Evolutionary conservation across 1,140 invertebrate species (phyloP).

Genomic region (Brachionus angularis): DNA sequence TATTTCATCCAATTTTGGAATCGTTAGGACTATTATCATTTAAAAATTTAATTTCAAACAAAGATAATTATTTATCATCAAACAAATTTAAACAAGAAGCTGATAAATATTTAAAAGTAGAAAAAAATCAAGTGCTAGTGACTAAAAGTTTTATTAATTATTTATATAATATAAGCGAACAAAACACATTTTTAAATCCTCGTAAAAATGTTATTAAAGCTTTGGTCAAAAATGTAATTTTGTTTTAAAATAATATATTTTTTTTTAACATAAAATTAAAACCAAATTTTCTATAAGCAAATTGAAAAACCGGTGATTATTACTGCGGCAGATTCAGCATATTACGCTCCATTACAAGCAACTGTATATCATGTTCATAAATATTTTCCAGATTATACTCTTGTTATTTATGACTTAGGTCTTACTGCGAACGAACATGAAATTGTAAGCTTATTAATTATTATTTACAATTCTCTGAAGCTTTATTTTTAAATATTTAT

Average conservation of each 20-base stretch:
- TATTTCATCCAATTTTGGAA: not conserved
- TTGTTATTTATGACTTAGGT: slow-evolving; percentile 41
- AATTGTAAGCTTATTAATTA: not conserved
- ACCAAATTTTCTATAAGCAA: too few relatives aligned
- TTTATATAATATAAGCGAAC: slow-evolving; percentile 23
- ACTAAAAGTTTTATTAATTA: slow-evolving; percentile 22
- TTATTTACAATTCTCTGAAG: too few relatives aligned
- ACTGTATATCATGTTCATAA: slow-evolving; percentile 20
- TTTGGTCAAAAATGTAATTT: not conserved
- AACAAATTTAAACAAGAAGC: slow-evolving; percentile 8
- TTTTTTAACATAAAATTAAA: too few relatives aligned
- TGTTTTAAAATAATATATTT: slow-evolving; percentile 11
- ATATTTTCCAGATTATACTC: not conserved
- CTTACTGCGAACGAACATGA: not conserved
- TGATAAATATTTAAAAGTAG: not conserved
- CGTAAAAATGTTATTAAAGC: too few relatives aligned
- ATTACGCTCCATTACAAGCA: slow-evolving; percentile 32
- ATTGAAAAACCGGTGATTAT: slow-evolving; percentile 41
- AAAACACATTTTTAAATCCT: too few relatives aligned
- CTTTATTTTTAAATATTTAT: too few relatives aligned
- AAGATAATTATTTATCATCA: not conserved
- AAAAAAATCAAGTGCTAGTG: not conserved
- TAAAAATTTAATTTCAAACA: slow-evolving; percentile 5
- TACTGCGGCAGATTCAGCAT: slow-evolving; percentile 21
- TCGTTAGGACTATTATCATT: slow-evolving; percentile 13